phyloP scores from a whole-genome alignment of 2,888 invertebrate species.

The Allophyes oxyacanthae region DNA sequence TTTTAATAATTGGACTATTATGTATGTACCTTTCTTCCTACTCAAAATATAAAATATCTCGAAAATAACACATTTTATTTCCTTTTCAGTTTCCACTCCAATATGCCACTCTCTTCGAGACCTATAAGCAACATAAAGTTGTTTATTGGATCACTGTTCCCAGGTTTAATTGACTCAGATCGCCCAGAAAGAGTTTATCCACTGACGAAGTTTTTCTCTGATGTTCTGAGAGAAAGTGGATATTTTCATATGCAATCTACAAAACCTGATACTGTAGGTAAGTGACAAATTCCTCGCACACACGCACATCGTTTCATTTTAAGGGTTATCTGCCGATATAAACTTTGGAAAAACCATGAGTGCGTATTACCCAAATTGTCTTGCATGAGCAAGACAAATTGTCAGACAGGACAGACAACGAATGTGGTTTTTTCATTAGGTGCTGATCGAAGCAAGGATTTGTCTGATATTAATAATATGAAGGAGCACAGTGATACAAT shows the following conservation, averaged over 20 bases:
- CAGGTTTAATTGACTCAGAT: slow-evolving; percentile 80
- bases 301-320: too few species aligned
- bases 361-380: too few species aligned
- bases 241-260: slow-evolving; percentile 94
- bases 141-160: slow-evolving; percentile 85
- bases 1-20: too few species aligned
- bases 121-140: slow-evolving; percentile 72
- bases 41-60: background rate
- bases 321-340: too few species aligned
- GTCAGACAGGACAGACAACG: too few species aligned
- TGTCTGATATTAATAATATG: too few species aligned
- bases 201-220: slow-evolving; percentile 66
- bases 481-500: too few species aligned
- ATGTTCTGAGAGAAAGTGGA: slow-evolving; percentile 86
- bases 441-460: too few species aligned
- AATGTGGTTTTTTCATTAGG: too few species aligned
- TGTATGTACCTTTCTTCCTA: too few species aligned
- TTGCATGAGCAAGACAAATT: too few species aligned
- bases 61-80: slow-evolving; percentile 41
- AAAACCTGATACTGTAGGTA: slow-evolving; percentile 95
- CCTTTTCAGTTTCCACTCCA: slow-evolving; percentile 90
- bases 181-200: slow-evolving; percentile 87
- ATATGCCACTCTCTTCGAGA: slow-evolving; percentile 89
- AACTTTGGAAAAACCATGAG: too few species aligned
- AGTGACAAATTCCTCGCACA: slow-evolving; percentile 45